Percentiles rank a stretch among this genome's conserved stretches.
phyloP scores from a whole-genome alignment of 2,888 invertebrate genomes.

The Dyspetes luteomarginatus region DNA sequence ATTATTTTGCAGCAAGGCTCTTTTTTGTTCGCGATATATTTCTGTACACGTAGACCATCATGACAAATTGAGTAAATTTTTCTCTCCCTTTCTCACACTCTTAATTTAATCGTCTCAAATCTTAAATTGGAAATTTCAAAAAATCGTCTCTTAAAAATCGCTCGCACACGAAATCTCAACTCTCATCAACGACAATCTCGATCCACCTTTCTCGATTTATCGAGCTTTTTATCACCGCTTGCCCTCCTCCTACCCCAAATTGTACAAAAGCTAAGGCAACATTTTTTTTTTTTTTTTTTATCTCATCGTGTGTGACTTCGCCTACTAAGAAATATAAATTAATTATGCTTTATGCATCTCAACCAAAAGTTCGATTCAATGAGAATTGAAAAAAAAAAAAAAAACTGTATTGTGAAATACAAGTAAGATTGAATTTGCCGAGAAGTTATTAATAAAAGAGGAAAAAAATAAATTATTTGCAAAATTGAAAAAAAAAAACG shows the following conservation, averaged over 20 bases:
- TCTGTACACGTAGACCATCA: neutral
- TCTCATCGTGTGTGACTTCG: neutral
- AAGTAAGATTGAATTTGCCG: neutral
- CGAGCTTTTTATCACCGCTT: constrained; percentile 55
- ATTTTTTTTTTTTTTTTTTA: constrained; percentile 67
- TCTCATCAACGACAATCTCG: too few relatives aligned
- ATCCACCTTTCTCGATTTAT: constrained; percentile 3
- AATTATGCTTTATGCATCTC: too few relatives aligned
- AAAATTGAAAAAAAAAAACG: neutral
- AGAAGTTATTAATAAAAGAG: neutral
- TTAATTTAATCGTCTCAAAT: constrained; percentile 10
- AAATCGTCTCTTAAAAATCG: too few relatives aligned
- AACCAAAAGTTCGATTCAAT: too few relatives aligned
- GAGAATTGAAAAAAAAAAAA: constrained; percentile 22
- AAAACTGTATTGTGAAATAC: neutral
- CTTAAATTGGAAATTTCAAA: too few relatives aligned
- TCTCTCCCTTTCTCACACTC: constrained; percentile 16
- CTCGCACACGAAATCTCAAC: too few relatives aligned
- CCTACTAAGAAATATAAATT: constrained; percentile 29
- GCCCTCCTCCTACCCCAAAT: constrained; percentile 62
- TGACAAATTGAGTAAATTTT: constrained; percentile 6
- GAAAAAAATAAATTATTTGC: too few relatives aligned
- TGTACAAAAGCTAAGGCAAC: constrained; percentile 81
- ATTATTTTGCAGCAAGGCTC: constrained; percentile 74
- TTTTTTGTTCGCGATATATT: constrained; percentile 22